Percentiles rank a stretch among this genome's conserved stretches.
Conservation (phyloP, 2,113 vertebrate species). For the Daboia siamensis region DNA sequence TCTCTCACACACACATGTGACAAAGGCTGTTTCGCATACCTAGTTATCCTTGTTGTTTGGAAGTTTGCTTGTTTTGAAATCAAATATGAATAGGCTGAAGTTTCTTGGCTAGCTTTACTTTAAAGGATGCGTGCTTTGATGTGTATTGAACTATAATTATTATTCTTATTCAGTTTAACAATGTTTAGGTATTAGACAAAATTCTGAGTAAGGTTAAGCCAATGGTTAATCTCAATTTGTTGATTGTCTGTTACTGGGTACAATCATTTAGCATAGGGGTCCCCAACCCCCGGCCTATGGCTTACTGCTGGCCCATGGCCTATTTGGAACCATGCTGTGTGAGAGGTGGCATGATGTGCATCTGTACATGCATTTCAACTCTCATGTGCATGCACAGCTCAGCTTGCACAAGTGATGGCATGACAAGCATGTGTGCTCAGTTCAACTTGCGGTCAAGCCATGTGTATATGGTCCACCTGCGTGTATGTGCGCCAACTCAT, state of each 20-base stretch:
- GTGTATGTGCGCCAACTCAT: too few relatives aligned
- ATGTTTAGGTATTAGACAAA: neutral
- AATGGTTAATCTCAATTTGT: neutral
- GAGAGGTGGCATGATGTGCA: too few relatives aligned
- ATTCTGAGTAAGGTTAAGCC: neutral
- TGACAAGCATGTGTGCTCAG: too few relatives aligned
- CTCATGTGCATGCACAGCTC: too few relatives aligned
- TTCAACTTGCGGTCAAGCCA: too few relatives aligned
- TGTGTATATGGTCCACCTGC: too few relatives aligned
- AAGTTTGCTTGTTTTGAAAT: neutral
- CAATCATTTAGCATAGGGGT: neutral
- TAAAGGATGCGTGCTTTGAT: neutral
- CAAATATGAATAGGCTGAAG: neutral
- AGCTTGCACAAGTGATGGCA: too few relatives aligned
- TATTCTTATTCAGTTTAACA: neutral
- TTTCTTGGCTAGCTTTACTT: neutral
- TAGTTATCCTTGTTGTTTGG: neutral
- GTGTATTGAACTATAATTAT: neutral
- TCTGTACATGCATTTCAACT: too few relatives aligned
- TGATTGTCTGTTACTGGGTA: neutral
- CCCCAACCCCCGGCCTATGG: too few relatives aligned
- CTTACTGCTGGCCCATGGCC: too few relatives aligned
- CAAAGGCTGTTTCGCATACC: neutral
- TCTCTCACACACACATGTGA: neutral
- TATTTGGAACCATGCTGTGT: too few relatives aligned